A percentile compares a stretch with the other conserved stretches of the same genome.
These are phyloP conservation scores for Liodrosophila aerea DNA, from an alignment of 2,888 invertebrate genomes.

Conservation along the genomic window DNA sequence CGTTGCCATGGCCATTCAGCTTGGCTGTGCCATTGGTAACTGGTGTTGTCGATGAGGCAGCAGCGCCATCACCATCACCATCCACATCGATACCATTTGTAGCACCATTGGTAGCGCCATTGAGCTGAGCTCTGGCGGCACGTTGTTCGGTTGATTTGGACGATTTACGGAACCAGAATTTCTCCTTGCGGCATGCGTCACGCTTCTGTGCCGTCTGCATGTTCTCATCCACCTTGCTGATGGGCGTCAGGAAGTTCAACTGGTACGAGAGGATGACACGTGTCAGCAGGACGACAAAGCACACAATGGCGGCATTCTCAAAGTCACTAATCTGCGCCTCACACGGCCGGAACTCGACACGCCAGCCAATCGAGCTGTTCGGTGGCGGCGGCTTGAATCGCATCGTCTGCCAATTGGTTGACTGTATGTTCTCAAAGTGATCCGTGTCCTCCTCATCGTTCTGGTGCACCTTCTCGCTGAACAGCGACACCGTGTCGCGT, in stretches of 20 bases:
- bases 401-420: conserved; percentile 99
- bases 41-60: background rate
- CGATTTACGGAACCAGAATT: conserved; percentile 97
- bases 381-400: conserved; percentile 99
- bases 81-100: conserved; percentile 26
- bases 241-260: conserved; percentile 97
- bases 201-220: conserved; percentile 97
- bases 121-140: conserved; percentile 46
- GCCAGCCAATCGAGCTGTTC: conserved; percentile 98
- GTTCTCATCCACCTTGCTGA: conserved; percentile 98
- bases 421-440: conserved; percentile 99
- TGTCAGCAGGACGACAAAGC: conserved; percentile 98
- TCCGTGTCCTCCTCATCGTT: conserved; percentile 97
- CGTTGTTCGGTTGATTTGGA: conserved; percentile 82
- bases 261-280: conserved; percentile 98
- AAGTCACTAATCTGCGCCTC: conserved; percentile 99
- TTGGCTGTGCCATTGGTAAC: conserved; percentile 51
- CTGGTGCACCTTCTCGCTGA: conserved; percentile 96
- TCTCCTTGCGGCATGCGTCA: conserved; percentile 91
- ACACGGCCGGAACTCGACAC: conserved; percentile 99
- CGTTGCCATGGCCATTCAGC: conserved; percentile 50
- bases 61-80: background rate
- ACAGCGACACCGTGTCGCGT: conserved; percentile 96
- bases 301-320: conserved; percentile 99
- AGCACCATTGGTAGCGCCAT: conserved; percentile 43